Percentiles rank a stretch among this genome's conserved stretches.
phyloP scores from a whole-genome alignment of 2,113 vertebrate species.

The Sciurus niger region DNA sequence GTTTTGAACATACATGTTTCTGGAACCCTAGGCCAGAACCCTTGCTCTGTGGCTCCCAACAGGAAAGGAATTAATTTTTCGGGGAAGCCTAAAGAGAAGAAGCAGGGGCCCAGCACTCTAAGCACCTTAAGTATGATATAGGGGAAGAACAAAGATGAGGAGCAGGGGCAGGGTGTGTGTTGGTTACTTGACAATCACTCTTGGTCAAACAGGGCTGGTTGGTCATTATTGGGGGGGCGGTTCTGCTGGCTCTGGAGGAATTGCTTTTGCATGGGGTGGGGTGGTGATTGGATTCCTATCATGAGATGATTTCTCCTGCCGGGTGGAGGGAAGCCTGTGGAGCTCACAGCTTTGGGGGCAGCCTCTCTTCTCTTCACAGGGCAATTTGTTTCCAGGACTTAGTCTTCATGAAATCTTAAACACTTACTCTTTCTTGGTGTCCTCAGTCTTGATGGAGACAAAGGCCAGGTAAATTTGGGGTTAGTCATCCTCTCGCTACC shows the following conservation, averaged over 20 bases:
- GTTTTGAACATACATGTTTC: too few relatives aligned
- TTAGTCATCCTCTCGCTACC: neutral
- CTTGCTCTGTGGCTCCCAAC: neutral
- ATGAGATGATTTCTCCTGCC: neutral
- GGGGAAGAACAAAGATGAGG: neutral
- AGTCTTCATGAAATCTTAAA: neutral
- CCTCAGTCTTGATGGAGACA: neutral
- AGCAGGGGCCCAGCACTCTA: neutral
- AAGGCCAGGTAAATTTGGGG: neutral
- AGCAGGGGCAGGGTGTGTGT: too few relatives aligned
- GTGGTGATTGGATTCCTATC: neutral
- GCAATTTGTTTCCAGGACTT: neutral
- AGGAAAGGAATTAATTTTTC: neutral
- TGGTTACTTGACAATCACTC: neutral
- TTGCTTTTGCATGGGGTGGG: neutral
- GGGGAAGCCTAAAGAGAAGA: neutral
- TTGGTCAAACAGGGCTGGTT: neutral
- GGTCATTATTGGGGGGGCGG: neutral
- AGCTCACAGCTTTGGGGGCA: neutral
- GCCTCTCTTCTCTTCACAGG: neutral
- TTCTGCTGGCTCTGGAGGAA: neutral
- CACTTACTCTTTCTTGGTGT: neutral
- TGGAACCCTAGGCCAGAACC: neutral
- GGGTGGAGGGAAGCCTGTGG: neutral
- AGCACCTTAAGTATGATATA: neutral